These are phyloP conservation scores for Glomeris maerens DNA, from an alignment of 1,140 invertebrate genomes.

Conservation along the genomic window DNA sequence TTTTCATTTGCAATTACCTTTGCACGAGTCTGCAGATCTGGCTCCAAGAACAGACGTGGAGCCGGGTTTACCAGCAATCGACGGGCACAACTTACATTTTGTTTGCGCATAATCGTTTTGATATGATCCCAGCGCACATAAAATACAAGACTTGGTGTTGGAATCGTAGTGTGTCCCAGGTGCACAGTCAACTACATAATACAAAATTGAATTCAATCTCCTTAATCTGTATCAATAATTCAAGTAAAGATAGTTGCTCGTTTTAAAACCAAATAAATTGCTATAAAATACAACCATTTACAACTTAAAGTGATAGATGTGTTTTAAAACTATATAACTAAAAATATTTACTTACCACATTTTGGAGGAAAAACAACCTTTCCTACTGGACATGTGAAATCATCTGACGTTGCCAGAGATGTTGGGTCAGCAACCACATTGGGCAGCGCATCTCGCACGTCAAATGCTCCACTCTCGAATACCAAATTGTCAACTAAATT, in stretches of 20 bases:
- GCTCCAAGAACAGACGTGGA: constrained; percentile 76
- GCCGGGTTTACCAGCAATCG: constrained; percentile 67
- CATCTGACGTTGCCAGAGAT: constrained; percentile 65
- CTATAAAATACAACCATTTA: background rate
- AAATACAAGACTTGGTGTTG: constrained; percentile 55
- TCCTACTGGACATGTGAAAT: constrained; percentile 81
- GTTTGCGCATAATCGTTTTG: constrained; percentile 84
- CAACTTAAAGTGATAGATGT: no score
- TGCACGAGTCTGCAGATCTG: constrained; percentile 72
- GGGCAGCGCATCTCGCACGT: constrained; percentile 79
- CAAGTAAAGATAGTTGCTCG: background rate
- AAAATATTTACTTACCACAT: constrained; percentile 63
- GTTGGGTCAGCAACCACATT: constrained; percentile 86
- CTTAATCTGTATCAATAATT: constrained; percentile 7
- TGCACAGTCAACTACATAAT: constrained; percentile 70
- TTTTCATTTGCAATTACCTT: constrained; percentile 39
- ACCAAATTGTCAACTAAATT: constrained; percentile 69
- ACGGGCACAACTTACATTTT: constrained; percentile 72
- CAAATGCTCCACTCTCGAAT: constrained; percentile 80
- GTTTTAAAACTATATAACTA: no score
- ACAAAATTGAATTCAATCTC: background rate
- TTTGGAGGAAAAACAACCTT: constrained; percentile 83
- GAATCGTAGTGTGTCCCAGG: constrained; percentile 76
- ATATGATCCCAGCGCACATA: constrained; percentile 78
- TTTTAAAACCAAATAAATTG: background rate